A percentile compares a stretch with the other conserved stretches of the same genome.
phyloP scores from a whole-genome alignment of 2,888 invertebrate species.

The Cyrtodaria siliqua region DNA sequence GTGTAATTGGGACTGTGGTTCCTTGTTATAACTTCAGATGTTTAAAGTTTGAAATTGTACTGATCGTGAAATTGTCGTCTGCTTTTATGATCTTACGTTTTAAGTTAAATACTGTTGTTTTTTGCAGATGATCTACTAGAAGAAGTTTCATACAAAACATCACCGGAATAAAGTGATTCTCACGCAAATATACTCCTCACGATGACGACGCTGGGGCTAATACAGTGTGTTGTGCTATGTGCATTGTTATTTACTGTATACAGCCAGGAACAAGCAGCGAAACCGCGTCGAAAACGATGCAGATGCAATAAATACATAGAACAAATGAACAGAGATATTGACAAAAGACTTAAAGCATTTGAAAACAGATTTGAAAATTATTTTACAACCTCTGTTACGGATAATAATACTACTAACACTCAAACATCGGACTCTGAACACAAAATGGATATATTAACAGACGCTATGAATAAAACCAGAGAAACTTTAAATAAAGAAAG shows the following conservation, averaged over 20 bases:
- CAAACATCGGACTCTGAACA: conserved; percentile 25
- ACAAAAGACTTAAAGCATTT: conserved; percentile 53
- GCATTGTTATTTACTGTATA: conserved; percentile 29
- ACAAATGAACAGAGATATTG: conserved; percentile 50
- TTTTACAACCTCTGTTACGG: conserved; percentile 4
- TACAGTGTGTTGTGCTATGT: conserved; percentile 42
- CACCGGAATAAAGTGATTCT: too few species aligned
- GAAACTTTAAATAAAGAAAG: conserved; percentile 62
- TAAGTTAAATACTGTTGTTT: too few species aligned
- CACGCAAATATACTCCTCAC: neutral
- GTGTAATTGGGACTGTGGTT: too few species aligned
- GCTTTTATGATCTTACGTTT: too few species aligned
- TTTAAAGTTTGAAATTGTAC: too few species aligned
- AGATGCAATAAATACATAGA: conserved; percentile 57
- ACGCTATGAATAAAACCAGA: conserved; percentile 56
- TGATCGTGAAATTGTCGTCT: too few species aligned
- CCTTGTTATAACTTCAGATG: too few species aligned
- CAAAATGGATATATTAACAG: conserved; percentile 50
- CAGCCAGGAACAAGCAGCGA: conserved; percentile 28
- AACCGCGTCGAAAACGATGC: conserved; percentile 35
- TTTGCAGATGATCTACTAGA: too few species aligned
- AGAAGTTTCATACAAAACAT: too few species aligned
- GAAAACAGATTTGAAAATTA: conserved; percentile 44
- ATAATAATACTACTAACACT: conserved; percentile 27
- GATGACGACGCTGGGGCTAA: conserved; percentile 17